Conservation (phyloP, 2,888 invertebrate genomes). For the Strigamia maritima region DNA sequence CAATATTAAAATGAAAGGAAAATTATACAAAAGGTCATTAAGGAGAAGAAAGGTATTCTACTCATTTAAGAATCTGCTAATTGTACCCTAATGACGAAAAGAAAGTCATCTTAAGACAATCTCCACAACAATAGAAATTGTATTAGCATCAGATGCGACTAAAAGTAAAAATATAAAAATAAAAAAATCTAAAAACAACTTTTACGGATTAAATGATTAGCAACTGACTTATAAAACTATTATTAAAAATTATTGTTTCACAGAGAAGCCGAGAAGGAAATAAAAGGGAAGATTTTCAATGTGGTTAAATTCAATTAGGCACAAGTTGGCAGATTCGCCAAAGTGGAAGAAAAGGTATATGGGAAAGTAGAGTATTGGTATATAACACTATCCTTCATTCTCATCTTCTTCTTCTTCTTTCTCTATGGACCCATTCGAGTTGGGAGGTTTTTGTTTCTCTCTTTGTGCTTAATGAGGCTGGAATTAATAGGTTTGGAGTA, state of each 20-base stretch:
- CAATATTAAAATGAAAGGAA: conserved; percentile 32
- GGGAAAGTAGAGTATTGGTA: conserved; percentile 19
- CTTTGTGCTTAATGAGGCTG: conserved; percentile 32
- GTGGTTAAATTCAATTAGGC: conserved; percentile 6
- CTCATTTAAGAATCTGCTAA: conserved; percentile 32
- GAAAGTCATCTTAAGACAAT: conserved; percentile 32
- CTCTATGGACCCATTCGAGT: conserved; percentile 17
- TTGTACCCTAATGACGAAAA: conserved; percentile 30
- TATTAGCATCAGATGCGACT: neutral
- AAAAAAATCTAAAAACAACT: neutral
- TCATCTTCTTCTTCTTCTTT: neutral
- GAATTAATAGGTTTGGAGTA: conserved; percentile 31
- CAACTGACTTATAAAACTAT: neutral
- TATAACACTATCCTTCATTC: conserved; percentile 12
- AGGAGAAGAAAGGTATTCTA: conserved; percentile 29
- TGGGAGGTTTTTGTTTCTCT: conserved; percentile 26
- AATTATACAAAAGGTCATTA: conserved; percentile 34
- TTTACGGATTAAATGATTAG: neutral
- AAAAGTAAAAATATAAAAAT: neutral
- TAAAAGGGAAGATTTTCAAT: neutral
- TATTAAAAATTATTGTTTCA: neutral
- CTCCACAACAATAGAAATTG: conserved; percentile 23
- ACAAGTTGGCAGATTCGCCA: conserved; percentile 15
- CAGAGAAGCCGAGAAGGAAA: neutral
- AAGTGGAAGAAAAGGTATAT: neutral